A percentile compares a stretch with the other conserved stretches of the same genome.
These are phyloP conservation scores for Emydocephalus ijimae DNA, from an alignment of 2,113 vertebrate species.

Conservation along the genomic window DNA sequence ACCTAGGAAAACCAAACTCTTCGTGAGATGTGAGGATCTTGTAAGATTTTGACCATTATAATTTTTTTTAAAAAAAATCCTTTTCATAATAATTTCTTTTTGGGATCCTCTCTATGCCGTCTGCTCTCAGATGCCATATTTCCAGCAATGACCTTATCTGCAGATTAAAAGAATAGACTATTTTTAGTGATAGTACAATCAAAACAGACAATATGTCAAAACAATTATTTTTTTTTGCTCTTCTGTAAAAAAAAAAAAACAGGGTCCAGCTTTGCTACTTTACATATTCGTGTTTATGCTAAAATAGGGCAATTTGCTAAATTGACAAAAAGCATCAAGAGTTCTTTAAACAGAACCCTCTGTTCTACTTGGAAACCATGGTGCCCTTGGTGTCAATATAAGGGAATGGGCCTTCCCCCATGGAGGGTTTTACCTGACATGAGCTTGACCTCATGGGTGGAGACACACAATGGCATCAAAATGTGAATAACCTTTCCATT, in stretches of 20 bases:
- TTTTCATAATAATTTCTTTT: not conserved
- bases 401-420: not conserved
- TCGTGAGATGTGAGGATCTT: not conserved
- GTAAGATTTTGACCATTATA: not conserved
- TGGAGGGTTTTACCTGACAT: constrained; percentile 9
- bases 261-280: not conserved
- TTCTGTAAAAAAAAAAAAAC: not conserved
- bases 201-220: no score
- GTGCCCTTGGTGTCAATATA: not conserved
- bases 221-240: not conserved
- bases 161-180: not conserved
- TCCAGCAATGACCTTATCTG: not conserved
- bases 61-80: not conserved
- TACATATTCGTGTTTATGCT: not conserved
- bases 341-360: not conserved
- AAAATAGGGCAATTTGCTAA: not conserved
- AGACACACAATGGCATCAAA: not conserved
- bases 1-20: not conserved
- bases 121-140: not conserved
- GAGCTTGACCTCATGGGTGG: constrained; percentile 4
- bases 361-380: not conserved
- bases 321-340: not conserved
- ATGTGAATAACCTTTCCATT: constrained; percentile 9
- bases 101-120: not conserved
- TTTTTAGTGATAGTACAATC: not conserved